Evolutionary conservation across 2,113 vertebrate genomes (phyloP), one percentile per base, ranked within the genome.

Genomic region (Pan paniscus): DNA sequence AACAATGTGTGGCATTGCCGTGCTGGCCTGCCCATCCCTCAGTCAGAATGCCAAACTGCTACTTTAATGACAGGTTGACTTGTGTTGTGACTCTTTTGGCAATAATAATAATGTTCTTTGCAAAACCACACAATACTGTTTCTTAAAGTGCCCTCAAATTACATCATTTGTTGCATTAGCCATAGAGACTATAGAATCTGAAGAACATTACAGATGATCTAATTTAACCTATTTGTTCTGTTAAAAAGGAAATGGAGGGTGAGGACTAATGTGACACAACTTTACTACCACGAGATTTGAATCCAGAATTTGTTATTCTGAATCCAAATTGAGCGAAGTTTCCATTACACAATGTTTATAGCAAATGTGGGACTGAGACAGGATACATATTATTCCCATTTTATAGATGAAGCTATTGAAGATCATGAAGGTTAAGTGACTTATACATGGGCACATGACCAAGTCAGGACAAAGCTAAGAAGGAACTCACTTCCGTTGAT

Each of bases 301-400:
- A 84, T 46, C 11, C 85, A 75, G 46, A 79, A 57, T 14, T 40
- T 79, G 30, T 17, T 85, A 64, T 84, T 27, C 38, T 92, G 78
- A 97, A 81, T 5, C 7, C 16, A 38, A 43, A 17, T 72, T 95
- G 84, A 90, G 79, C 73, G 89, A 73, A 89, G 16, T 85, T 95
- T 80, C 46, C 7, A 35, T 46, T 70, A 78, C 7, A 82, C 50
- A 83, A 40, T 57, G 72, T 94, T 96, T 75, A 43, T 0, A 82
- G 68, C 11, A 91, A 81, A 86, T 59, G 40, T 14, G 1, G 70
- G 27, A 52, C 30, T 61, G 30, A 86, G 6, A 85, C 76, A 86
- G 11, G 55, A 85, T 59, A 84, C 38, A 6, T 64, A 30, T 52
- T 61, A 40, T 89, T 67, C 20, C 40, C 75, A 43, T 61, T 94